Evolutionary conservation across 2,797 vertebrate genomes (phyloP).

Genomic region (Gouania willdenowi): DNA sequence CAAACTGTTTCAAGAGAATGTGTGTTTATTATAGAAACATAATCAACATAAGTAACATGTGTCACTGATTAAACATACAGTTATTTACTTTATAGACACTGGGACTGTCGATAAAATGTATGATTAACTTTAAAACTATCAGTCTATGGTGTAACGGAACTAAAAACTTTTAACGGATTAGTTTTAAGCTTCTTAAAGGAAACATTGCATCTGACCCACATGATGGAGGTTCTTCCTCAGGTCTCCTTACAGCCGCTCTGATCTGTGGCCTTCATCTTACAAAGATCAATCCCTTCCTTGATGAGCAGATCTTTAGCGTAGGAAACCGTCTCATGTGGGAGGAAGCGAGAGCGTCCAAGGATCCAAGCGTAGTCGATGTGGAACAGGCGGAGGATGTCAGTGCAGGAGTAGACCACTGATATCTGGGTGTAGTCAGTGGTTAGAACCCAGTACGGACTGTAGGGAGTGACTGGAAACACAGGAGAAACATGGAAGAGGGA

Average conservation of each 20-base stretch:
- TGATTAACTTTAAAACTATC: too few species aligned
- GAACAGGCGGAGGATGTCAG: constrained; percentile 64
- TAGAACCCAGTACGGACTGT: constrained; percentile 72
- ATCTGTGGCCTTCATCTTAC: constrained; percentile 60
- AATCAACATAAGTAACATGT: too few species aligned
- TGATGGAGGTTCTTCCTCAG: constrained; percentile 2
- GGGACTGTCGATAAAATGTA: too few species aligned
- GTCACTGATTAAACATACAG: too few species aligned
- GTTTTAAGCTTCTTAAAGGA: too few species aligned
- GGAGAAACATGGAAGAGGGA: too few species aligned
- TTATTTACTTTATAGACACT: too few species aligned
- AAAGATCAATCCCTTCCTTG: constrained; percentile 57
- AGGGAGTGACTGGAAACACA: constrained; percentile 73
- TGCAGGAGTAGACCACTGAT: constrained; percentile 73
- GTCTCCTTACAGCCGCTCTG: constrained; percentile 63
- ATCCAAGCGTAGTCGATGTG: constrained; percentile 74
- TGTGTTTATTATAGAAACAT: too few species aligned
- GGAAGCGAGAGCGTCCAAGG: constrained; percentile 62
- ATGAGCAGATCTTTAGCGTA: constrained; percentile 58
- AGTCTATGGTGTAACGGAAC: too few species aligned
- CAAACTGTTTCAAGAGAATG: too few species aligned
- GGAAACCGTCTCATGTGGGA: constrained; percentile 30
- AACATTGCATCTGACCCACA: too few species aligned
- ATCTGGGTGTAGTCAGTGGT: constrained; percentile 69
- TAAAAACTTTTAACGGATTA: too few species aligned